Evolutionary conservation across 2,888 invertebrate genomes (phyloP), one percentile per base, ranked within the genome.

Genomic region (Netelia fuscicornis): DNA sequence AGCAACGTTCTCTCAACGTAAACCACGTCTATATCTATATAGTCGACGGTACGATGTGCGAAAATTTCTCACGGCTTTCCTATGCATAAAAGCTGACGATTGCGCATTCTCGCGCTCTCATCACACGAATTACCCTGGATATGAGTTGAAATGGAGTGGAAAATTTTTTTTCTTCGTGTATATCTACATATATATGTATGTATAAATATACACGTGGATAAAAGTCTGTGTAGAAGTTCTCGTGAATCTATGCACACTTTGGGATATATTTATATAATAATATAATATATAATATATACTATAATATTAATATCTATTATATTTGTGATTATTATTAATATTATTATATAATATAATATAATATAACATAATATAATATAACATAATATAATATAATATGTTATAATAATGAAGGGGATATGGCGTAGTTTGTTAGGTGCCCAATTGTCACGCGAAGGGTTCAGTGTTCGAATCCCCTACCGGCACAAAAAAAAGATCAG

Each of bases 31-130:
- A 25, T 48, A 62, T 30, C 42, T 23, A 13, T 70, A 6, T 8
- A 52, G 79, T 83, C 81, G 67, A 42, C 56, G 44, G 84, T 76
- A 76, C 77, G 70, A 71, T 62, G 62, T 68, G 83, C 65, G 76
- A 88, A 86, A 87, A 88, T 86, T 84, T 90, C 89, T 88, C 89
- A 90, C 86, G 87, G 60, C 75, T 86, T 60, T 86, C 83, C 86
- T 85, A 71, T 78, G 76, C 74, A 78, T 70, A 65, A 52, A 44
- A 42, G 25, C 37, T 52, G 13, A 56, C 20, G 79, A 85, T 88
- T 86, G 83, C 85, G 81, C 75, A 80, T 81, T 84, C 81, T 68
- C 80, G 79, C 67, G 84, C 76, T 71, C 76, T 82, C 79, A 78
- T 88, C 84, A 68, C 70, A 23, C 62, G 82, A 80, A 74, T 84